Conservation (phyloP, 2,888 invertebrate genomes). For the Rhimphoctona megacephalus region DNA sequence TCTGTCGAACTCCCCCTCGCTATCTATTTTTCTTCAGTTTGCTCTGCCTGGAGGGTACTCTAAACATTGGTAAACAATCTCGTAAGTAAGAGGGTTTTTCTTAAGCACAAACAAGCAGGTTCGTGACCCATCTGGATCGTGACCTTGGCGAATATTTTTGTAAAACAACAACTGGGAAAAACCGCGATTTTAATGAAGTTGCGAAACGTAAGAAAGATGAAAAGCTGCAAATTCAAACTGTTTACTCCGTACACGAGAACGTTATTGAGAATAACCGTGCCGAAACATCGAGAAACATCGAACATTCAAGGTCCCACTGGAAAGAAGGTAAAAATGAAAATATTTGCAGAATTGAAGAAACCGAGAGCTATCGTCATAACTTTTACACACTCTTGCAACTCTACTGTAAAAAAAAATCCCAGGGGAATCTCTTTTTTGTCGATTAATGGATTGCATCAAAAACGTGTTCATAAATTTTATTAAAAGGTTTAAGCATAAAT, state of each 20-base stretch:
- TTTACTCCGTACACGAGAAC: neutral
- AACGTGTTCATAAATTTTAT: neutral
- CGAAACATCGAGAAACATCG: slow-evolving; percentile 1
- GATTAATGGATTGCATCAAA: neutral
- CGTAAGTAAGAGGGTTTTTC: slow-evolving; percentile 15
- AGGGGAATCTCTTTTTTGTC: neutral
- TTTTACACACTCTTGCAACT: neutral
- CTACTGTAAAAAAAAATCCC: neutral
- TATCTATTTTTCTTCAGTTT: slow-evolving; percentile 21
- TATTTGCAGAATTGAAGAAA: neutral
- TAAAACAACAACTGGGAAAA: slow-evolving; percentile 34
- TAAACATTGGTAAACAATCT: slow-evolving; percentile 23
- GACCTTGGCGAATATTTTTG: slow-evolving; percentile 32
- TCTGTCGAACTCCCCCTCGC: slow-evolving; percentile 4
- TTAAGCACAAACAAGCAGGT: slow-evolving; percentile 1
- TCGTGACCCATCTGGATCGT: neutral
- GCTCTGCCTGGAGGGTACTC: slow-evolving; percentile 46
- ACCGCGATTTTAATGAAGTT: neutral
- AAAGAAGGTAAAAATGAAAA: slow-evolving; percentile 4
- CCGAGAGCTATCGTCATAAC: neutral
- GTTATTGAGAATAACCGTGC: slow-evolving; percentile 9
- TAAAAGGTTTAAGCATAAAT: neutral
- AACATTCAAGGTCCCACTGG: neutral
- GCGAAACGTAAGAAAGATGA: neutral
- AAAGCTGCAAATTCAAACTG: slow-evolving; percentile 29